Evolutionary conservation across 2,888 invertebrate species (phyloP), one percentile per base, ranked within the genome.

Genomic region (Teleiodes luculella): DNA sequence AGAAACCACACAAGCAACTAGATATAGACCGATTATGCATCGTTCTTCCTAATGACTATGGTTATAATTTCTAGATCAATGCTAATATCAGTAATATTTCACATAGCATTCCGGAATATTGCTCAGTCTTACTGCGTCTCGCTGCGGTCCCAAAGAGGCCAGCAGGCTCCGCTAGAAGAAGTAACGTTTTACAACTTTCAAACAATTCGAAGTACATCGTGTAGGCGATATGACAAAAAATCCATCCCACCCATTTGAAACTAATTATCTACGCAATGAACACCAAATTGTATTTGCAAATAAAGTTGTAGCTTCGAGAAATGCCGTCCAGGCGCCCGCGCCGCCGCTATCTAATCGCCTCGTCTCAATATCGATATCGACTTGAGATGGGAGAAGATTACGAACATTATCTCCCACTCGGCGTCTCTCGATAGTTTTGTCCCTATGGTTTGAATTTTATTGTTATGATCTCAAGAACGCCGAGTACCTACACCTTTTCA

Each of bases 341-440:
- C n/a, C 10, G 35, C 36, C 18, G 39, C 36, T 53, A 56, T 56
- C 52, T 56, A 55, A 55, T 55, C 55, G 52, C 10, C 6, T 43
- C 55, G 47, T 11, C 7, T 43, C 13, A 24, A 50, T 49, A 14
- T 47, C 48, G 48, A 48, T 55, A 55, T 53, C 52, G 51, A 46
- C 39, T 24, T 33, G 47, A 58, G 54, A 58, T 55, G 51, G 28
- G 52, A 54, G 13, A 13, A 49, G 49, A 37, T 59, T 55, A 55
- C 55, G 31, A 53, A 54, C 41, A 47, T 53, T 51, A 52, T 57
- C 53, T 48, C 24, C 52, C 43, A 50, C 43, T 43, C 11, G 13
- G 28, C 1, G 43, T 41, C 13, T 13, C 13, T 28, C 28, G 43
- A 43, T 43, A 43, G 43, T 43, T 43, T 43, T 43, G 28, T 43